A percentile compares a stretch with the other conserved stretches of the same genome.
Evolutionary conservation across 1,140 invertebrate species (phyloP).

Genomic region (Odontomachus brunneus): DNA sequence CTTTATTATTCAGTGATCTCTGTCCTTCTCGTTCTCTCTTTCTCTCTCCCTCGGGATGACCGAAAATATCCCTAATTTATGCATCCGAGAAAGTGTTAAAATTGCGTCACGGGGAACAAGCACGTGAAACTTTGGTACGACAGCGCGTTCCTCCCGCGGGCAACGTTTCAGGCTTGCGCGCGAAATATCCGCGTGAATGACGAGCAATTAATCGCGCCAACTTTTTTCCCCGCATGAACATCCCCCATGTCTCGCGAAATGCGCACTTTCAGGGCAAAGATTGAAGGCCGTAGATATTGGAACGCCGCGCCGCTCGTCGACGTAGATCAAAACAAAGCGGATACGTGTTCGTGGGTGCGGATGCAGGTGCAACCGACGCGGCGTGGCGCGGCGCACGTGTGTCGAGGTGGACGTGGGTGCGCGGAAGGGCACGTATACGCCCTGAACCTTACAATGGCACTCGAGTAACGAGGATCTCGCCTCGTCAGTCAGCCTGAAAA

Average conservation of each 20-base stretch:
- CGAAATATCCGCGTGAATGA: background rate
- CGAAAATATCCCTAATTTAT: background rate
- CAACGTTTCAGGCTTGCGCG: background rate
- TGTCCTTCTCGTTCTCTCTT: too few relatives aligned
- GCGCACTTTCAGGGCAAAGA: slow-evolving; percentile 20
- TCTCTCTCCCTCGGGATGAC: background rate
- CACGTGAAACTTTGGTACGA: too few relatives aligned
- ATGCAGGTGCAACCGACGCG: slow-evolving; percentile 55
- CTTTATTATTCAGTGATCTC: background rate
- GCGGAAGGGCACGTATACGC: slow-evolving; percentile 49
- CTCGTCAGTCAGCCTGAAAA: slow-evolving; percentile 60
- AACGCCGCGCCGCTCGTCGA: slow-evolving; percentile 28
- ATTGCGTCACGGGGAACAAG: background rate
- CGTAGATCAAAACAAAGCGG: slow-evolving; percentile 55
- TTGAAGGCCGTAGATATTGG: slow-evolving; percentile 39
- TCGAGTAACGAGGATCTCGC: slow-evolving; percentile 56
- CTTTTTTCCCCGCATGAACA: background rate
- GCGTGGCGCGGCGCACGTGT: slow-evolving; percentile 26
- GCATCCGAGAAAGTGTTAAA: background rate
- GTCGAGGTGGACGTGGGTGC: slow-evolving; percentile 43
- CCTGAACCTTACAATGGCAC: slow-evolving; percentile 49
- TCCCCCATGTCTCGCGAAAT: background rate
- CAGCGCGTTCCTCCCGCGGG: too few relatives aligned
- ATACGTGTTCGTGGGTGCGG: slow-evolving; percentile 32
- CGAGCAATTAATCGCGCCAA: background rate